These are phyloP conservation scores for Argyra leucocephala DNA, from an alignment of 2,888 invertebrate genomes.

Conservation along the genomic window DNA sequence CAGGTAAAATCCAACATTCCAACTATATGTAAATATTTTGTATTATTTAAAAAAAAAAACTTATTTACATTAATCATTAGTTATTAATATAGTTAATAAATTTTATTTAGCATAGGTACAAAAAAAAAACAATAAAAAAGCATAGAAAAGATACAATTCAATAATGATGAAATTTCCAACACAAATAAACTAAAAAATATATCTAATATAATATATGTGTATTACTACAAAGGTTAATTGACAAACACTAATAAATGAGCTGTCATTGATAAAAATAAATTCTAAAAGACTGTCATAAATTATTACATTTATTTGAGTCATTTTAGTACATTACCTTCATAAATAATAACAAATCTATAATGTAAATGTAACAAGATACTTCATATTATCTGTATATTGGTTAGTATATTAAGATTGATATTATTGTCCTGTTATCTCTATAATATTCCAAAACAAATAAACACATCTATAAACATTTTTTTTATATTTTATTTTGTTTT, in stretches of 20 bases:
- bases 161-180: no score
- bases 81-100: no score
- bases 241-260: neutral
- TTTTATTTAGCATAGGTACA: no score
- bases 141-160: no score
- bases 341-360: slow-evolving; percentile 2
- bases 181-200: no score
- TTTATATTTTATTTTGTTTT: neutral
- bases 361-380: neutral
- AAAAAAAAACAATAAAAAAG: no score
- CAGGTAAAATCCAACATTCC: no score
- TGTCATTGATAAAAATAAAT: neutral
- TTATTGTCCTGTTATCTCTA: neutral
- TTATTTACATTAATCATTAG: no score
- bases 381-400: neutral
- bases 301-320: neutral
- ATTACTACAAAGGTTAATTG: neutral
- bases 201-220: no score
- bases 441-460: neutral
- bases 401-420: neutral
- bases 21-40: no score
- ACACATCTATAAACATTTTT: neutral
- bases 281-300: neutral
- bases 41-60: no score
- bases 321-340: slow-evolving; percentile 2